These are phyloP conservation scores for Peromyscus leucopus DNA, from an alignment of 2,113 vertebrate species.

Conservation along the genomic window DNA sequence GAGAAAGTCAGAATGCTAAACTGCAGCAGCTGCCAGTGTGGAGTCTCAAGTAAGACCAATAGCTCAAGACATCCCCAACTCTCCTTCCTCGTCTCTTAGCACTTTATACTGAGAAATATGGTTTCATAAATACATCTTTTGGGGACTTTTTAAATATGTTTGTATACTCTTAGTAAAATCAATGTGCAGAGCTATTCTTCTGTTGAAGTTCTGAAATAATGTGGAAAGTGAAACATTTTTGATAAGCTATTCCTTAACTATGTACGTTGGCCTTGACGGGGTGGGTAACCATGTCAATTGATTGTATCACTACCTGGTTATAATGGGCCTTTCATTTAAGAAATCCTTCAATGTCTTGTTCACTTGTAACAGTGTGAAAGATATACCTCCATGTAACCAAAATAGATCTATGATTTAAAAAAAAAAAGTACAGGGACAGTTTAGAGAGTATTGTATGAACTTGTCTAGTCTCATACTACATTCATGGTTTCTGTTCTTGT, in stretches of 20 bases:
- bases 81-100: constrained; percentile 84
- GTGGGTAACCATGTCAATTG: constrained; percentile 67
- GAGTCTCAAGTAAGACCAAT: neutral
- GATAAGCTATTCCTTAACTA: constrained; percentile 71
- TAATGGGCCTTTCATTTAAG: constrained; percentile 78
- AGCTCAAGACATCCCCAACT: constrained; percentile 70
- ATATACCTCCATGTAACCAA: constrained; percentile 89
- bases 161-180: constrained; percentile 85
- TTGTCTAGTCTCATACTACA: constrained; percentile 83
- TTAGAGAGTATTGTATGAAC: constrained; percentile 81
- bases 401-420: constrained; percentile 81
- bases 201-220: constrained; percentile 82
- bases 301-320: constrained; percentile 79
- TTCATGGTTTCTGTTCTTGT: constrained; percentile 80
- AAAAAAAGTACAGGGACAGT: constrained; percentile 83
- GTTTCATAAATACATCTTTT: constrained; percentile 74
- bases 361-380: constrained; percentile 83
- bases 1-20: constrained; percentile 82
- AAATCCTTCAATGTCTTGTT: constrained; percentile 80
- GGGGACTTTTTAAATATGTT: constrained; percentile 84
- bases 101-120: constrained; percentile 88
- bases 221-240: constrained; percentile 82
- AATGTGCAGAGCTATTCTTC: constrained; percentile 85
- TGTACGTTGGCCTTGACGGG: constrained; percentile 72
- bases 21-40: neutral